Conservation (phyloP, 2,797 vertebrate genomes). For the Poeciliopsis infans region DNA sequence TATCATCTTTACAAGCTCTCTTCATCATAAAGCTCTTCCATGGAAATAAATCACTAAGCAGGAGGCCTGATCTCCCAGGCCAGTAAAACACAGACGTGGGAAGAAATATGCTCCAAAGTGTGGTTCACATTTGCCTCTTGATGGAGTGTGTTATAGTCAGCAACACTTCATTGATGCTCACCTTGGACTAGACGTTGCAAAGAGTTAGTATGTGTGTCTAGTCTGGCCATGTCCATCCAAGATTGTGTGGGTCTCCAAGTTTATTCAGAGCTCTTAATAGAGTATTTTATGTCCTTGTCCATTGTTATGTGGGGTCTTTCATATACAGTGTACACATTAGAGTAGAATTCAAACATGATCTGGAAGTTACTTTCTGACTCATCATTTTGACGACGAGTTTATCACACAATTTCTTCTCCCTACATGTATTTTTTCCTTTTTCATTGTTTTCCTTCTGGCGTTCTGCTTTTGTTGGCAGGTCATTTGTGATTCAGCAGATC, state of each 20-base stretch:
- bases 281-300: slow-evolving; percentile 52
- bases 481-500: slow-evolving; percentile 98
- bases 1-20: slow-evolving; percentile 70
- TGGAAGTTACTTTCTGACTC: neutral
- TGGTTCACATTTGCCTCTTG: slow-evolving; percentile 72
- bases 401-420: slow-evolving; percentile 16
- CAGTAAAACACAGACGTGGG: slow-evolving; percentile 64
- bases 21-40: slow-evolving; percentile 70
- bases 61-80: slow-evolving; percentile 62
- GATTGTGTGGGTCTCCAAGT: slow-evolving; percentile 29
- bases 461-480: slow-evolving; percentile 80
- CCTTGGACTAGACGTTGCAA: slow-evolving; percentile 47
- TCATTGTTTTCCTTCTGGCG: slow-evolving; percentile 25
- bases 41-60: slow-evolving; percentile 72
- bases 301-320: slow-evolving; percentile 41
- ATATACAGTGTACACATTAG: slow-evolving; percentile 18
- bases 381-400: slow-evolving; percentile 35
- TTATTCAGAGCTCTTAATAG: slow-evolving; percentile 56
- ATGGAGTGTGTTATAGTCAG: slow-evolving; percentile 76
- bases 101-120: slow-evolving; percentile 60
- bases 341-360: slow-evolving; percentile 48
- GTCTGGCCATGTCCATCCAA: slow-evolving; percentile 26
- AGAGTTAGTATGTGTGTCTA: slow-evolving; percentile 32
- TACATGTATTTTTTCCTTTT: slow-evolving; percentile 17
- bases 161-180: slow-evolving; percentile 73